Percentiles rank a stretch among this genome's conserved stretches.
Conservation (phyloP, 53 echinoderm and acorn worm species). For the Paelopatides confundens region DNA sequence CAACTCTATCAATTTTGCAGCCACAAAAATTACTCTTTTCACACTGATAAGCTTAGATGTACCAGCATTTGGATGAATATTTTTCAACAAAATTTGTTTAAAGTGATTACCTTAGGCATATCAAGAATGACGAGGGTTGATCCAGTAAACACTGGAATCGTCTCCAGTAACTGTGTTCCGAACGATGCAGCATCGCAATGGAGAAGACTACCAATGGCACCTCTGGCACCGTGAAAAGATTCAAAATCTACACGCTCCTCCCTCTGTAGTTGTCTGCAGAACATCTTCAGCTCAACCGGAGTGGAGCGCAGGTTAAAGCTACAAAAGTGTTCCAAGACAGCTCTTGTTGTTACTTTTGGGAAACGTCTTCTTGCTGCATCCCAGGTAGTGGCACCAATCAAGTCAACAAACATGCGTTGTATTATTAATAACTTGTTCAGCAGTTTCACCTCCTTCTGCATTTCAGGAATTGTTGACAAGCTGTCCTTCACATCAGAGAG, state of each 20-base stretch:
- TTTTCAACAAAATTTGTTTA: too few relatives aligned
- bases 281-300: background rate
- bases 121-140: background rate
- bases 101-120: background rate
- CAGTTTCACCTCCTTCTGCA: constrained; percentile 3
- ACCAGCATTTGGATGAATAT: too few relatives aligned
- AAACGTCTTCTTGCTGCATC: background rate
- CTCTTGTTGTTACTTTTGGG: background rate
- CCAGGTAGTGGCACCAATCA: background rate
- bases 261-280: background rate
- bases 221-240: background rate
- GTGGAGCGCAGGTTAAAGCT: background rate
- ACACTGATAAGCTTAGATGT: too few relatives aligned
- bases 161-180: background rate
- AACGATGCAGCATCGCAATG: background rate
- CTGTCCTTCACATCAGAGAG: background rate
- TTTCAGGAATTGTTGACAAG: background rate
- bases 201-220: background rate
- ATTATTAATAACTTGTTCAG: background rate
- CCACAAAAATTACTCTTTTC: too few relatives aligned
- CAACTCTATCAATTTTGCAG: too few relatives aligned
- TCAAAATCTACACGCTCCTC: background rate
- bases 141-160: background rate
- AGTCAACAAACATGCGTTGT: constrained; percentile 12
- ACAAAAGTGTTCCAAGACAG: constrained; percentile 7